phyloP scores from a whole-genome alignment of 2,113 vertebrate genomes.

The Platichthys flesus region DNA sequence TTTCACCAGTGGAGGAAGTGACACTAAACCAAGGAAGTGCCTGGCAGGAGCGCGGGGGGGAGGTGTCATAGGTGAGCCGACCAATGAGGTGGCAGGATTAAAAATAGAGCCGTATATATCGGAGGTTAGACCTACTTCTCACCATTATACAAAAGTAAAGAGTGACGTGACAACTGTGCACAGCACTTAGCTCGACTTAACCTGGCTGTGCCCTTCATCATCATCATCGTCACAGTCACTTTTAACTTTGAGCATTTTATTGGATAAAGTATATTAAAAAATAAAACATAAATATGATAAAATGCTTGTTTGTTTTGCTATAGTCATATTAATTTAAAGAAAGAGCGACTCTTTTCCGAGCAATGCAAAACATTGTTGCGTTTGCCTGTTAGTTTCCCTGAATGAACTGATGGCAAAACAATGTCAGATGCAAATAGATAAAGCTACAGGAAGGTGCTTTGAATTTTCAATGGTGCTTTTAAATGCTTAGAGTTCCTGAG shows the following conservation, averaged over 20 bases:
- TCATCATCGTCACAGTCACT: neutral
- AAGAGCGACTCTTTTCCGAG: neutral
- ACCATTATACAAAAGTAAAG: slow-evolving; percentile 23
- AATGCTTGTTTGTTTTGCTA: too few relatives aligned
- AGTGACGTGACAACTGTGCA: neutral
- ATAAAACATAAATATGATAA: neutral
- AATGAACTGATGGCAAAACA: slow-evolving; percentile 36
- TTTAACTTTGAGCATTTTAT: too few relatives aligned
- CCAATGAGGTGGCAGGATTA: slow-evolving; percentile 77
- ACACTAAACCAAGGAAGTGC: slow-evolving; percentile 11
- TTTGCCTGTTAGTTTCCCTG: slow-evolving; percentile 28
- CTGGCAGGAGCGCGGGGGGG: slow-evolving; percentile 21
- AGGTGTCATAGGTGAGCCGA: slow-evolving; percentile 50
- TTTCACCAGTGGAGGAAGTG: slow-evolving; percentile 13
- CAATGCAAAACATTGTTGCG: slow-evolving; percentile 58
- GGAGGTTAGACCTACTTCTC: slow-evolving; percentile 42
- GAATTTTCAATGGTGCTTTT: slow-evolving; percentile 1
- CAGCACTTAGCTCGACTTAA: neutral
- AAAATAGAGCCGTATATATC: slow-evolving; percentile 84
- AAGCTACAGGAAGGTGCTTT: slow-evolving; percentile 15
- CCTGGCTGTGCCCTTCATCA: neutral
- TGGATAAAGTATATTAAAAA: neutral
- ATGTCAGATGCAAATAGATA: slow-evolving; percentile 53
- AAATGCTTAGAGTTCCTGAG: slow-evolving; percentile 7
- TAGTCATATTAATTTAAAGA: too few relatives aligned